Evolutionary conservation across 2,113 vertebrate genomes (phyloP), one percentile per base, ranked within the genome.

Genomic region (Coracopsis vasa): DNA sequence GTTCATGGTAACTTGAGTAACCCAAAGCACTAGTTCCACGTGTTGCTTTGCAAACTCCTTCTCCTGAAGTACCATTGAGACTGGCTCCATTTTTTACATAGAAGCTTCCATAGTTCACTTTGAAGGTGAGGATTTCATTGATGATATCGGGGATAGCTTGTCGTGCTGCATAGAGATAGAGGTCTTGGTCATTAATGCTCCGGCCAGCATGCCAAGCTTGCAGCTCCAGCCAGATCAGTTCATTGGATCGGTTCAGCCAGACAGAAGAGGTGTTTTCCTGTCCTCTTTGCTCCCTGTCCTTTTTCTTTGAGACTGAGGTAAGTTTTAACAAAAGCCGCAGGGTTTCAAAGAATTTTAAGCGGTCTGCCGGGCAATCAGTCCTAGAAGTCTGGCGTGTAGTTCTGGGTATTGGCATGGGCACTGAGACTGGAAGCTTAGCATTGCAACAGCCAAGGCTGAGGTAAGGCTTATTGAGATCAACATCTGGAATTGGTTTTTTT

Each of bases 241-340:
- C 99, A 11, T 99, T 99, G 31, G 98, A 98, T 88, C 98, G 95
- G 98, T 99, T 99, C 94, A 99, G 98, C 95, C 99, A 99, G 97
- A 99, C 98, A 82, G 98, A 98, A 86, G 99, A 98, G 6, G 98
- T 99, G 96, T 98, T 99, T 91, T 99, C 99, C 85, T 99, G 98
- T 50, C 99, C 99, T 47, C 99, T 98, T 95, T 99, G 99, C 95
- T 99, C 99, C 96, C 99, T 99, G 97, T 99, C 99, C 97, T 99
- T 99, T 98, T 99, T 99, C 98, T 99, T 99, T 13, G 99, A 99
- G 98, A 99, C 99, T 97, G 99, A 99, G 69, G 99, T 99, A 96
- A 99, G 99, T 97, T 99, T 99, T 88, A 99, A 98, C 92, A 99
- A 98, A 97, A 99, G 98, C 75, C 99, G 98, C 65, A 99, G 96